Evolutionary conservation across 2,797 vertebrate species (phyloP), one percentile per base, ranked within the genome.

Genomic region (Oceanodroma leucorhoa): DNA sequence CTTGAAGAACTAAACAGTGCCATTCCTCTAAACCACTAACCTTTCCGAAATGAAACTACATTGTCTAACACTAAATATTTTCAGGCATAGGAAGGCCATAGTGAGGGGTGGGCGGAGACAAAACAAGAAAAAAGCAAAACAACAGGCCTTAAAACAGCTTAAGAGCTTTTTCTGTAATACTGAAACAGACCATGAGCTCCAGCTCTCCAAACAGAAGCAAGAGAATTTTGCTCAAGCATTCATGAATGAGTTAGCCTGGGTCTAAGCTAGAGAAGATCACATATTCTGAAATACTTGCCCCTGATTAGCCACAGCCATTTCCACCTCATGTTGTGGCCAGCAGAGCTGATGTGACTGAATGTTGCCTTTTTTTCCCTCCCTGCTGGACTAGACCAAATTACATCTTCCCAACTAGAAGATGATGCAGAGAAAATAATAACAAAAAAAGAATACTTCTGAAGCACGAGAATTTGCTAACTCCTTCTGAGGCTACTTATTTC

Each of bases 181-280:
- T 38, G 27, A 83, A 83, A 65, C 11, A 89, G n/a, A 57, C 4
- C 26, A 50, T 14, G 38, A 86, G 10, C 21, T 90, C 38, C 15
- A 36, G 9, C 6, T 67, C 43, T 70, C n/a, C 34, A 9, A 84
- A 83, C 12, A 73, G 30, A 93, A 46, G 15, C 3, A 77, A 87
- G 5, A 66, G 14, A 53, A 24, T 38, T 72, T 66, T 76, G 27
- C 22, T 78, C 16, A 60, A 87, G 24, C 6, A 41, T 66, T 24
- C 5, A 0, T 15, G 15, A 81, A 23, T 1, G 3, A 57, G 18
- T 64, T 50, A 23, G 12, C 30, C 30, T 65, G 21, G 6, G 4
- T 67, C 38, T 50, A 62, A 85, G 11, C 61, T 45, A 24, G 6
- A 67, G 30, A 79, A 55, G 2, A 71, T 14, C 27, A 43, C 6